Base-by-base conservation (phyloP, 2,113 vertebrate genomes). In the Struthidea cinerea region DNA sequence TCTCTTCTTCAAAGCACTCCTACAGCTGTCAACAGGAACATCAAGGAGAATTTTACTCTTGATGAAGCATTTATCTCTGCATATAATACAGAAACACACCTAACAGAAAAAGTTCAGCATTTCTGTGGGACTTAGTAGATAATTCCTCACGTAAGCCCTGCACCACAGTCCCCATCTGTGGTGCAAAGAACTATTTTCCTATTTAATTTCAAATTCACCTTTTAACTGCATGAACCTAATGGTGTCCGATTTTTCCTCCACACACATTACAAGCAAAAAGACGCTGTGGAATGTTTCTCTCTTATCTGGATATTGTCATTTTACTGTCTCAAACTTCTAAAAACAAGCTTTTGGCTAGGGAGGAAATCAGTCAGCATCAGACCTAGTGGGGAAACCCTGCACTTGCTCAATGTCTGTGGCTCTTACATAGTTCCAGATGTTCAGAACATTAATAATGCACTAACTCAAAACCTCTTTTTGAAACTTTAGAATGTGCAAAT, bases 401-500 rank as follows among this genome's bases (percentile, higher is more conserved):
- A 98, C 97, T 98, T 98, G 97, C 98, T 98, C 98, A 98, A 97
- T 91, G 98, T 98, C 97, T 98, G 55, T 81, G 93, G 97, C 95
- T 98, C 96, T 98, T 98, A 98, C 97, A 97, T 89, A 98, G 97
- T 98, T 98, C 98, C 98, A 98, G 98, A 98, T 98, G 98, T 98
- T 98, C 97, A 93, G 94, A 89, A 95, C 98, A 98, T 98, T 98
- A 98, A 98, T 98, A 98, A 98, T 96, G 94, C 94, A 98, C 98
- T 98, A 98, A 98, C 98, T 97, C 97, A 97, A 97, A 98, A 97
- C 94, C 97, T 97, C 98, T 98, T 98, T 98, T 98, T 98, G 98
- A 98, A 98, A 98, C 98, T 98, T 98, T 97, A 98, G 98, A 98
- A 98, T 75, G 98, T 98, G 98, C 94, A 98, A 98, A 98, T 98